phyloP scores from a whole-genome alignment of 2,888 invertebrate genomes.

The Rosalia funebris region DNA sequence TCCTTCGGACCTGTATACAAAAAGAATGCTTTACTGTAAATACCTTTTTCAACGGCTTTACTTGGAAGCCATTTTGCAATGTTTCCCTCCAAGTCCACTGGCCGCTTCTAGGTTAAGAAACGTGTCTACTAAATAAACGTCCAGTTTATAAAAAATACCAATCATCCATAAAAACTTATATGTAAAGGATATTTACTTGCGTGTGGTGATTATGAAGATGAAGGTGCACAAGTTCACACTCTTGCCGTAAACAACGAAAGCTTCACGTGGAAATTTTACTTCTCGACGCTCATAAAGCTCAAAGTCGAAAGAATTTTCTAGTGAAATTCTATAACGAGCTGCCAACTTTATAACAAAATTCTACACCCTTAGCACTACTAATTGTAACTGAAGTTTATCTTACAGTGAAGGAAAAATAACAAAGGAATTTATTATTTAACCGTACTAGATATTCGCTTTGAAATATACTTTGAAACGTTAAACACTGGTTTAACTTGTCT shows the following conservation, averaged over 20 bases:
- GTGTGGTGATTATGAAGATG: slow-evolving; percentile 29
- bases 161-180: slow-evolving; percentile 35
- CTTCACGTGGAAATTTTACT: slow-evolving; percentile 24
- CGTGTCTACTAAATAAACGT: slow-evolving; percentile 53
- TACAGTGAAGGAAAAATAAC: too few species aligned
- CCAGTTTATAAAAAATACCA: slow-evolving; percentile 28
- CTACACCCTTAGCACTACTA: neutral
- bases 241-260: slow-evolving; percentile 31
- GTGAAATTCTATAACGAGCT: slow-evolving; percentile 18
- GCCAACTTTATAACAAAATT: slow-evolving; percentile 23
- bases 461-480: too few species aligned
- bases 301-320: slow-evolving; percentile 38
- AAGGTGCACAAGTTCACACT: slow-evolving; percentile 22
- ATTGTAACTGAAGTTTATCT: neutral
- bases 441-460: too few species aligned
- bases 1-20: slow-evolving; percentile 77
- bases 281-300: slow-evolving; percentile 31
- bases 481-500: too few species aligned
- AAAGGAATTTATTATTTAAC: too few species aligned
- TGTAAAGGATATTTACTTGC: slow-evolving; percentile 47
- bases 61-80: slow-evolving; percentile 60
- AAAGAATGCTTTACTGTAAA: slow-evolving; percentile 53
- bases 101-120: slow-evolving; percentile 60
- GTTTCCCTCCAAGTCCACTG: slow-evolving; percentile 60
- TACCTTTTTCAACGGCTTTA: slow-evolving; percentile 51